phyloP scores from a whole-genome alignment of 1,140 invertebrate genomes.

The Bradysia coprophila region DNA sequence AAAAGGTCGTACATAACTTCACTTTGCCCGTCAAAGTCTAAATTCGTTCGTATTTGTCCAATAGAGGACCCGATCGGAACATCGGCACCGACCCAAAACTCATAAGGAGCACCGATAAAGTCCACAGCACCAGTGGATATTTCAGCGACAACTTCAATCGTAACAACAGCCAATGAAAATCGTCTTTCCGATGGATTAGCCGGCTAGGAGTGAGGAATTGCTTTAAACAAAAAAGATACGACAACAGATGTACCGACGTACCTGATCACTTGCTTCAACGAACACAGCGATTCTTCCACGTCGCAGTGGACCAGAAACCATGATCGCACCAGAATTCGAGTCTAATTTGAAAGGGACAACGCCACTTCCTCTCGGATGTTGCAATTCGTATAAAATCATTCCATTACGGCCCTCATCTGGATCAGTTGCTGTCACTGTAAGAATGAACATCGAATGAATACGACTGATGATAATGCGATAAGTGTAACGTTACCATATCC shows the following conservation, averaged over 20 bases:
- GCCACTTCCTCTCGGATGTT: constrained; percentile 39
- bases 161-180: constrained; percentile 65
- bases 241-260: no score
- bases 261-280: constrained; percentile 60
- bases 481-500: constrained; percentile 36
- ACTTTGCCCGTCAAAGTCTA: constrained; percentile 35
- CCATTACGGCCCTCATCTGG: constrained; percentile 65
- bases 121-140: constrained; percentile 44
- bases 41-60: constrained; percentile 57
- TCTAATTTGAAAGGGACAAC: constrained; percentile 53
- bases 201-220: constrained; percentile 22
- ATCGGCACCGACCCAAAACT: constrained; percentile 75
- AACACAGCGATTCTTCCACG: constrained; percentile 57
- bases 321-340: constrained; percentile 45
- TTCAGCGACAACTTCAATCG: constrained; percentile 39
- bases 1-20: constrained; percentile 56
- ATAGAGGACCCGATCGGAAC: constrained; percentile 67
- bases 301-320: constrained; percentile 41
- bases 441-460: no score
- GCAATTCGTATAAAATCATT: constrained; percentile 53
- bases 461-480: no score
- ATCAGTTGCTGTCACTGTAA: constrained; percentile 59
- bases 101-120: constrained; percentile 74
- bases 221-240: not conserved
- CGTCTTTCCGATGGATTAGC: constrained; percentile 60